Percentiles rank a stretch among this genome's conserved stretches.
phyloP scores from a whole-genome alignment of 2,113 vertebrate species.

The Gambusia holbrooki region DNA sequence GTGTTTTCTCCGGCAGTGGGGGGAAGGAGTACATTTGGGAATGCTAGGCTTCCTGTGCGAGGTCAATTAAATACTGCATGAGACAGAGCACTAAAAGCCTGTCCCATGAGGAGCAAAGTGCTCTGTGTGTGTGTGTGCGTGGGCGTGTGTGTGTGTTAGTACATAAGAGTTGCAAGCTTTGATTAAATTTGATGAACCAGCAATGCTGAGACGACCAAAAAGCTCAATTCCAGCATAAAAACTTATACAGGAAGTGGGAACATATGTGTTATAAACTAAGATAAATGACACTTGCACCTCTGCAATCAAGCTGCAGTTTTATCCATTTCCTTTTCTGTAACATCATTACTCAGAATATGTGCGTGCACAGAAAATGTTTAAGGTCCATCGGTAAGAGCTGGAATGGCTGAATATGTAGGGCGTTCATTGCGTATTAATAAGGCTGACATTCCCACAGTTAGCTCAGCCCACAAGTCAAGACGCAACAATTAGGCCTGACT shows the following conservation, averaged over 20 bases:
- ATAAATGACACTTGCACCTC: neutral
- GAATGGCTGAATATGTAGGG: constrained; percentile 52
- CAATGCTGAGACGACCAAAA: constrained; percentile 63
- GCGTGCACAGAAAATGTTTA: neutral
- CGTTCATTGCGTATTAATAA: constrained; percentile 69
- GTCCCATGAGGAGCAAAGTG: constrained; percentile 78
- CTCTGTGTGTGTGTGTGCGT: constrained; percentile 60
- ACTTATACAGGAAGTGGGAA: neutral
- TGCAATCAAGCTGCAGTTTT: neutral
- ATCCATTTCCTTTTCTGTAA: neutral
- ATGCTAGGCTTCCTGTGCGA: constrained; percentile 81
- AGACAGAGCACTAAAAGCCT: constrained; percentile 86
- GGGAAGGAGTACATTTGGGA: constrained; percentile 80
- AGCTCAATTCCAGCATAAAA: constrained; percentile 35
- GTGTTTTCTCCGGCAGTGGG: constrained; percentile 57
- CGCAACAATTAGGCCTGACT: constrained; percentile 60
- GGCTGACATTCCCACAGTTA: constrained; percentile 57
- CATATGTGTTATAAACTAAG: constrained; percentile 1
- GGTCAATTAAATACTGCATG: constrained; percentile 87
- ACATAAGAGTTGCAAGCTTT: constrained; percentile 73
- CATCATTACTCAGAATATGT: neutral
- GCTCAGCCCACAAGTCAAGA: constrained; percentile 45
- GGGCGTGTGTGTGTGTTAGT: constrained; percentile 44
- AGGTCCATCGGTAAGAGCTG: constrained; percentile 14
- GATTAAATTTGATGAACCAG: constrained; percentile 80